These are phyloP conservation scores for Chloropsis cyanopogon DNA, from an alignment of 2,113 vertebrate genomes.

Conservation along the genomic window DNA sequence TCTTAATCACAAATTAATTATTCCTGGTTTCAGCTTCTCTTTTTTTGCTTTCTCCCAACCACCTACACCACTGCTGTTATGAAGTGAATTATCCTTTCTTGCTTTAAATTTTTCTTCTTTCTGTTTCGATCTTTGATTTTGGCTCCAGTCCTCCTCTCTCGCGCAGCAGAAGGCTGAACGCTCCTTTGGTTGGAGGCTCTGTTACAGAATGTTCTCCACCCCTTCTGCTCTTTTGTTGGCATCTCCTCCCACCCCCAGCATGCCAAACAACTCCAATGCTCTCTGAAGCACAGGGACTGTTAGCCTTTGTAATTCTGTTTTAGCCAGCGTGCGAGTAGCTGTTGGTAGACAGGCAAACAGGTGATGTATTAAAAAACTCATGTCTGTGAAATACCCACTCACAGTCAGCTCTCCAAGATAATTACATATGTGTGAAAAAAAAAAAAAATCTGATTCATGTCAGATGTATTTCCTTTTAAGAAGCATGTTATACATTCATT, in stretches of 20 bases:
- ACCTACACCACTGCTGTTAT: conserved; percentile 43
- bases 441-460: background rate
- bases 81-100: conserved; percentile 11
- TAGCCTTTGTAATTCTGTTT: background rate
- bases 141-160: conserved; percentile 4
- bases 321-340: background rate
- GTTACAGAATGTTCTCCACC: conserved; percentile 15
- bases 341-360: background rate
- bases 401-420: background rate
- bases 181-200: background rate
- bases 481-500: background rate
- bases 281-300: background rate
- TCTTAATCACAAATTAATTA: background rate
- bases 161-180: background rate
- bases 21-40: background rate
- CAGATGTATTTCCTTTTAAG: background rate
- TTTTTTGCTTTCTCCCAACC: conserved; percentile 2
- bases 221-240: conserved; percentile 22
- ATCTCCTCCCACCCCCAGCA: background rate
- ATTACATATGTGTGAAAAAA: conserved; percentile 27
- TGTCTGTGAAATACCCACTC: background rate
- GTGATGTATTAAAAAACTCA: background rate
- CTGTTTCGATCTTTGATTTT: background rate
- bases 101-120: conserved; percentile 2
- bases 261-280: background rate